Evolutionary conservation across 2,113 vertebrate species (phyloP), one percentile per base, ranked within the genome.

Genomic region (Anser brachyrhynchus): DNA sequence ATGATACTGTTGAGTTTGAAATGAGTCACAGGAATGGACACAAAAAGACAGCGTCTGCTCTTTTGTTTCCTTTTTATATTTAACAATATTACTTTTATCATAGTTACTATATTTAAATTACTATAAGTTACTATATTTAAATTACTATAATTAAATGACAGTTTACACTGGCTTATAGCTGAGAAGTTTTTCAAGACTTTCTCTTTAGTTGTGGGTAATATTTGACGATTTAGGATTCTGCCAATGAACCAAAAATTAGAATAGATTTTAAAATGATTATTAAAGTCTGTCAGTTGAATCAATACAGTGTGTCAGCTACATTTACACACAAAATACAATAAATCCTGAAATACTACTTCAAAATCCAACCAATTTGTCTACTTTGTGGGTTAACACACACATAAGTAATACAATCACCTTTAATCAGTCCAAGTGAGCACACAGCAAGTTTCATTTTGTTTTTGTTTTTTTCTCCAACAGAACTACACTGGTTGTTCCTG

Each of bases 201-300:
- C 71, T 91, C 62, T 89, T 91, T 69, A 79, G 72, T 52, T 87
- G 11, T 80, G 73, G 26, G 15, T 84, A 89, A 28, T 21, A 69
- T 81, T 85, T 74, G 49, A 29, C n/a, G 21, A 76, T 74, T 81
- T 92, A 92, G 62, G 84, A 51, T 89, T 91, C 52, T 96, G 29
- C 28, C 46, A 87, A 74, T 89, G 96, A 94, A 37, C 21, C 62
- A 87, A 94, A 89, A 90, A 25, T 93, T 90, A 82, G 31, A 97
- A 83, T 41, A 90, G 51, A 82, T 73, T 83, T 89, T 70, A 73
- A 95, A 93, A 80, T 41, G 14, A 35, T 93, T 93, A 85, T 69
- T 67, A 67, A 94, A 91, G 62, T 91, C 84, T 81, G 70, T 58
- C 33, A 54, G 81, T 72, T 75, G 86, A 94, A 90, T 43, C 28